phyloP scores from a whole-genome alignment of 1,140 invertebrate species.

The Nymphalis io region DNA sequence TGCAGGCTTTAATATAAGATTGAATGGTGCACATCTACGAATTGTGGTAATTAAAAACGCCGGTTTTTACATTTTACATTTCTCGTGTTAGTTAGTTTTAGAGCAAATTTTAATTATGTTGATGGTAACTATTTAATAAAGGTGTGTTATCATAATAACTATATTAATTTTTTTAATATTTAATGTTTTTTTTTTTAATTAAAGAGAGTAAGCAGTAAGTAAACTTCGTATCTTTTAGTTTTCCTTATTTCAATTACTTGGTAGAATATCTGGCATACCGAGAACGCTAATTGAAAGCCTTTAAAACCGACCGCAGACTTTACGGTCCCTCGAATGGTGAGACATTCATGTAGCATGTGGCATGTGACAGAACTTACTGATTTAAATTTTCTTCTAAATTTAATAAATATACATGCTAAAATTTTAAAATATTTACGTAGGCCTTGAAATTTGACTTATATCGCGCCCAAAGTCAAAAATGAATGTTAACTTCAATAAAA shows the following conservation, averaged over 20 bases:
- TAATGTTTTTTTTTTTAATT: too few relatives aligned
- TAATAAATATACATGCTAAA: too few relatives aligned
- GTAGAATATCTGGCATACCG: background rate
- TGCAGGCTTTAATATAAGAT: constrained; percentile 3
- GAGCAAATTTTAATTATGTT: constrained; percentile 3
- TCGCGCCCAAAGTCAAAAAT: too few relatives aligned
- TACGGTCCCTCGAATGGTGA: background rate
- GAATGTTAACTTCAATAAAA: too few relatives aligned
- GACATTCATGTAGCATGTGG: background rate
- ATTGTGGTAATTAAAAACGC: constrained; percentile 7
- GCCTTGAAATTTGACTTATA: too few relatives aligned
- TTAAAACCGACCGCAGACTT: background rate
- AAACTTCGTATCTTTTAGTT: background rate
- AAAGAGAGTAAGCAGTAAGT: background rate
- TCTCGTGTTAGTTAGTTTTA: background rate
- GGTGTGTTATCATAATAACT: too few relatives aligned
- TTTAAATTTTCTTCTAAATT: background rate
- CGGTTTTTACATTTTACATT: background rate
- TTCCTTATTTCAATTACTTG: background rate
- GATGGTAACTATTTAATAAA: background rate
- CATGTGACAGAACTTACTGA: background rate
- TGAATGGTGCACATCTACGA: background rate
- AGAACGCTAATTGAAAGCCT: constrained; percentile 6
- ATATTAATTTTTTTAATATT: too few relatives aligned
- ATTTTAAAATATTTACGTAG: too few relatives aligned